A percentile compares a stretch with the other conserved stretches of the same genome.
These are phyloP conservation scores for Dolomedes plantarius DNA, from an alignment of 2,888 invertebrate species.

Conservation along the genomic window DNA sequence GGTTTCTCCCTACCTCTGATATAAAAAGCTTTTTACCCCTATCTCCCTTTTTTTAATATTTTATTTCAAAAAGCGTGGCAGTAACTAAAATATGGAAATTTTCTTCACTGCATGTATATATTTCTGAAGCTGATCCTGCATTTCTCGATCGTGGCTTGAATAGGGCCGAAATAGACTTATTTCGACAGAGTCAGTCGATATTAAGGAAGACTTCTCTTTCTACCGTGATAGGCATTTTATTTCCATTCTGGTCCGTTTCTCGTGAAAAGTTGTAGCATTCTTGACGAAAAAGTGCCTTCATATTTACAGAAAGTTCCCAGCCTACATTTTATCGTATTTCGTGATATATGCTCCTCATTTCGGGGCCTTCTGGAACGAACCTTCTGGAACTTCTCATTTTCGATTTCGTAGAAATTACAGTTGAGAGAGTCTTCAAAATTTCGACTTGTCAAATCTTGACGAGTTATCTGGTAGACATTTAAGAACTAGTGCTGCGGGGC, in stretches of 20 bases:
- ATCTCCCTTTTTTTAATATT: conserved; percentile 39
- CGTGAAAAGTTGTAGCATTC: neutral
- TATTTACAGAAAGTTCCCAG: neutral
- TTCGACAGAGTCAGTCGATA: conserved; percentile 21
- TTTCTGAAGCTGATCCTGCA: conserved; percentile 40
- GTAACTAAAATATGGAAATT: conserved; percentile 68
- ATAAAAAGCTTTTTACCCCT: conserved; percentile 48
- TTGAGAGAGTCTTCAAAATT: no score
- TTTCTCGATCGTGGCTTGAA: conserved; percentile 31
- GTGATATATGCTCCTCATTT: no score
- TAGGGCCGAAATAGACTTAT: conserved; percentile 38
- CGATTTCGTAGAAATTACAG: no score
- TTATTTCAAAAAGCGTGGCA: conserved; percentile 53
- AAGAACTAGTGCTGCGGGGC: no score
- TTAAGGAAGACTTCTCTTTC: conserved; percentile 9
- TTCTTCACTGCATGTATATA: conserved; percentile 22
- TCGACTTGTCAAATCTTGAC: no score
- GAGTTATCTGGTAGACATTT: no score
- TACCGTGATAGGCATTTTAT: conserved; percentile 35
- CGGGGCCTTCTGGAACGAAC: neutral
- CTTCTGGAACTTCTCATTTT: no score
- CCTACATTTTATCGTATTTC: neutral
- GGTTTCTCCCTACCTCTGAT: conserved; percentile 1
- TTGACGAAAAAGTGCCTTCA: neutral
- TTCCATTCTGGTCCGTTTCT: neutral